Base-by-base conservation (phyloP, 2,888 invertebrate species). In the Vannuccia rotundouncinata region DNA sequence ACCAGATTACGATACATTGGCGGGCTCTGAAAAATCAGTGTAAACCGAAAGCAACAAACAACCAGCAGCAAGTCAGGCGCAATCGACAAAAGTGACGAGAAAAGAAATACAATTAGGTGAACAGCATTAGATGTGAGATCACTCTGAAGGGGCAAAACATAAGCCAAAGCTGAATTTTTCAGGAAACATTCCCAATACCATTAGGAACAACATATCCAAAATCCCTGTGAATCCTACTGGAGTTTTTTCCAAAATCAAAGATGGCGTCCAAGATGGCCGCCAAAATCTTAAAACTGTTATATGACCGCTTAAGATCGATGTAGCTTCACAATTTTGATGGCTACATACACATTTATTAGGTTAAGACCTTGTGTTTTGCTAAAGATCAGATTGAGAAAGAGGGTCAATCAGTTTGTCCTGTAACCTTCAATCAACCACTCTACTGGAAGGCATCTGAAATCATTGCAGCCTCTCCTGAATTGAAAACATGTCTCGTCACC, bases 401-500 rank as follows among this genome's bases (percentile, higher is more conserved):
- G 5, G 45, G 45, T 45, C 45, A 45, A 45, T 45, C 45, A 45
- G 45, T 45, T 45, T 45, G 45, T 45, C 45, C 45, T 28, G 82
- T 82, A 0, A 82, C 82, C 31, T 83, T 83, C 81, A 80, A 82
- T 60, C 82, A 83, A 59, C 81, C 81, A 31, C 60, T 83, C 1
- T 82, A 83, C 59, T n/a, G 79, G 31, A 82, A 82, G 75, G 82
- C 82, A 59, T 25, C 31, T 27, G 81, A 82, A 74, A 82, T 82
- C 28, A 80, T 82, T 77, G 75, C 79, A 77, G 66, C 79, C 31
- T 78, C 80, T 59, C 73, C 66, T 30, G 31, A 75, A 25, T 77
- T 84, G 59, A 82, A 83, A 74, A 81, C 82, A n/a, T 83, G 82
- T 75, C 80, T 83, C 30, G 78, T 83, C 74, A 82, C 83, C 27